Evolutionary conservation across 2,113 vertebrate genomes (phyloP).

Genomic region (Elachura formosa): DNA sequence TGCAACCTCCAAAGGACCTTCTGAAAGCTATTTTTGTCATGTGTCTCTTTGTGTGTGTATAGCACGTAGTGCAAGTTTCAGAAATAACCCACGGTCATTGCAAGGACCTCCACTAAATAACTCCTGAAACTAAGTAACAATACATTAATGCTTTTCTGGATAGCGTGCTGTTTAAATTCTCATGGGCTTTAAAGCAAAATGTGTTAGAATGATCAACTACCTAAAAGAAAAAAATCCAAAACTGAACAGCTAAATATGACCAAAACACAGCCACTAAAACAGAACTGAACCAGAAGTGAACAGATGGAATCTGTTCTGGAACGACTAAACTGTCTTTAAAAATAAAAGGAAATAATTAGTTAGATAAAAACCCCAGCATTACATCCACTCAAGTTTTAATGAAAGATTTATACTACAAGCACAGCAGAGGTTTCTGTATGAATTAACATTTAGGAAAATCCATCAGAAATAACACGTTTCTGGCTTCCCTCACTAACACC

Average conservation of each 20-base stretch:
- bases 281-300: neutral
- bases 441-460: neutral
- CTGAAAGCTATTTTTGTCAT: neutral
- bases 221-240: neutral
- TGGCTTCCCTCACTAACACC: neutral
- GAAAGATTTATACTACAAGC: neutral
- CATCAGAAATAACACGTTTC: neutral
- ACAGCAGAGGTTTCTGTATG: neutral
- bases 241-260: neutral
- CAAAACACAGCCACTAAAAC: neutral
- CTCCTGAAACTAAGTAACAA: neutral
- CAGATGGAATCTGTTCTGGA: neutral
- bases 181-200: neutral
- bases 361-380: neutral
- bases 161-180: neutral
- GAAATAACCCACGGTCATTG: neutral
- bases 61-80: neutral
- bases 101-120: neutral
- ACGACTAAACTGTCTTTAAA: constrained; percentile 14
- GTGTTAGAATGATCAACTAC: neutral
- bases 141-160: neutral
- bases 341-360: constrained; percentile 16
- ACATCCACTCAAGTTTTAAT: neutral
- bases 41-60: neutral
- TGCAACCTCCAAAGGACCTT: neutral